Evolutionary conservation across 2,888 invertebrate genomes (phyloP), one percentile per base, ranked within the genome.

Genomic region (Nephrotoma guestfalica): DNA sequence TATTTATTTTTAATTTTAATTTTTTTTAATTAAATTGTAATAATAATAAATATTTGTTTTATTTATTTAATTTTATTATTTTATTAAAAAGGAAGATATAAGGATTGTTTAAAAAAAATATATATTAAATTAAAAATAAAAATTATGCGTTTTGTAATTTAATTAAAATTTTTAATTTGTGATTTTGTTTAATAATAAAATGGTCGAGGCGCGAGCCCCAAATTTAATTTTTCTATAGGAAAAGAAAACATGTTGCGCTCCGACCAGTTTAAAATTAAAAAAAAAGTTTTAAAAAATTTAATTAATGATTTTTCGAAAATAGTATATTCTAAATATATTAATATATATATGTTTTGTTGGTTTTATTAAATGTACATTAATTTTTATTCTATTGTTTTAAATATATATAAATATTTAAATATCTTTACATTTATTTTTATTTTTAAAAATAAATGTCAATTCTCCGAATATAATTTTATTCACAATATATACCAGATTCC

Each of bases 81-180:
- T 51, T 86, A 84, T 51, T 87, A 85, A 85, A 86, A 86, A 87
- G 86, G 84, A 84, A 84, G 84, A 42, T 84, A 84, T 84, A 84
- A 84, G 84, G 41, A 41, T 84, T 84, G 42, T 41, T 84, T 84
- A 84, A 84, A 84, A 84, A 42, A 42, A 84, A 84, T 42, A 84
- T 42, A 84, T 84, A 42, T 15, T 42, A 84, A 84, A 84, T 41
- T 83, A 84, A 42, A 87, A 87, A 86, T 87, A 87, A 86, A 87
- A 71, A 71, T 71, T 71, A 71, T 71, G 71, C 71, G 18, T 71
- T 71, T 71, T 71, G 30, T 71, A 30, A 71, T 71, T 9, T 30
- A 71, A 71, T 71, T 18, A 9, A 71, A 30, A 30, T 71, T 71
- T 71, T 71, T 57, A 57, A 57, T 57, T 57, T 57, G 51, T 57